Evolutionary conservation across 2,888 invertebrate species (phyloP).

Genomic region (Lasioglossum leucozonium): DNA sequence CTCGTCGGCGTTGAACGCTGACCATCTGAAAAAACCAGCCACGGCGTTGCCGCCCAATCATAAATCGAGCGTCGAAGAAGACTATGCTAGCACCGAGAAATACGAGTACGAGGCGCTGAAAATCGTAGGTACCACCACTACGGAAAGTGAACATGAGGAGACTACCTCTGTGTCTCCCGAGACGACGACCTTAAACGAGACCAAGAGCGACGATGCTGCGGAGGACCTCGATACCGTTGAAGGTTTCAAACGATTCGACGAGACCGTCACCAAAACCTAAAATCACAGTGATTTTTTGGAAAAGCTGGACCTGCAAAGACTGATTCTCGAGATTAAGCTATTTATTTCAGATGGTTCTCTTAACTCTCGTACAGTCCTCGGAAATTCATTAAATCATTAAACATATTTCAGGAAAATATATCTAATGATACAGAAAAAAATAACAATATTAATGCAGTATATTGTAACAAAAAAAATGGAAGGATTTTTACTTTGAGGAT

Average conservation of each 20-base stretch:
- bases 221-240: conserved; percentile 76
- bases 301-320: neutral
- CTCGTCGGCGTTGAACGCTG: neutral
- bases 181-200: conserved; percentile 22
- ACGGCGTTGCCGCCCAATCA: conserved; percentile 54
- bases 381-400: too few relatives aligned
- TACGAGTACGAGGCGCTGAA: conserved; percentile 61
- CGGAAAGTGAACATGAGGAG: conserved; percentile 40
- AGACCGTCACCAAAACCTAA: conserved; percentile 72
- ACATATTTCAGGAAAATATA: neutral
- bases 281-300: neutral
- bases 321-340: conserved; percentile 2
- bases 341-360: neutral
- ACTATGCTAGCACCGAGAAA: conserved; percentile 63
- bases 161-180: conserved; percentile 28
- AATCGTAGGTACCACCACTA: conserved; percentile 57
- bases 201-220: conserved; percentile 17
- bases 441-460: neutral
- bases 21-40: neutral
- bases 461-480: neutral
- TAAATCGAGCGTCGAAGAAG: conserved; percentile 55
- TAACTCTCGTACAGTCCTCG: neutral
- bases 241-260: conserved; percentile 77
- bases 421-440: neutral
- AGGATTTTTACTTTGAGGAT: neutral